A percentile compares a stretch with the other conserved stretches of the same genome.
Evolutionary conservation across 2,888 invertebrate genomes (phyloP).

Genomic region (Brachypalpus laphriformis): DNA sequence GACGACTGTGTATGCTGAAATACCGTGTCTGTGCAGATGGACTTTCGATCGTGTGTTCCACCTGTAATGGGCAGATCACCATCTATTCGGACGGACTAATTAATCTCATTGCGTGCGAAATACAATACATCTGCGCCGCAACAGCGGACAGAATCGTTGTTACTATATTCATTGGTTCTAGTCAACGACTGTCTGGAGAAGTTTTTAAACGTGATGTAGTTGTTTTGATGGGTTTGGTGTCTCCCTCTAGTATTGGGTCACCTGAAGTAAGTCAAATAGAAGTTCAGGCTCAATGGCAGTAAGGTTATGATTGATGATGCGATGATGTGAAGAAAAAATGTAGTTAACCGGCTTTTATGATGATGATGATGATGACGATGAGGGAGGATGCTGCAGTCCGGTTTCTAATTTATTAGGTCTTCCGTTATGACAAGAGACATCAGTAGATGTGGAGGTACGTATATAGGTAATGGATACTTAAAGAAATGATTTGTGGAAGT

Average conservation of each 20-base stretch:
- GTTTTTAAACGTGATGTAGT: constrained; percentile 18
- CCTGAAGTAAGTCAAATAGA: constrained; percentile 9
- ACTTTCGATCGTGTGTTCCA: constrained; percentile 45
- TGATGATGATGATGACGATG: constrained; percentile 2
- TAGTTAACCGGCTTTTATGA: not conserved
- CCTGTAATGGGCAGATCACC: constrained; percentile 3
- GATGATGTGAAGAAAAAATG: constrained; percentile 8
- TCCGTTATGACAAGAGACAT: not conserved
- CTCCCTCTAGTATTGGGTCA: constrained; percentile 16
- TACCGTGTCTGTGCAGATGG: not conserved
- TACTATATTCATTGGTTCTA: constrained; percentile 26
- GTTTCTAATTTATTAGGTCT: not conserved
- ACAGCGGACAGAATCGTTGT: not conserved
- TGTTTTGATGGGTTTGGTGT: not conserved
- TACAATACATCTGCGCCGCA: not conserved
- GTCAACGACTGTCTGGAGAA: constrained; percentile 27
- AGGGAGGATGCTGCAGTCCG: not conserved
- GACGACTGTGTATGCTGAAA: constrained; percentile 10
- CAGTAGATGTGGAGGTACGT: not conserved
- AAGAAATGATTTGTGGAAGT: constrained; percentile 22
- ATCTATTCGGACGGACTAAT: constrained; percentile 25
- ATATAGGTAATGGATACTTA: not conserved
- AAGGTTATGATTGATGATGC: constrained; percentile 37
- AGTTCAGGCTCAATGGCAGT: not conserved
- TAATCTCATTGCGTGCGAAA: constrained; percentile 58